Evolutionary conservation across 2,888 invertebrate genomes (phyloP), one percentile per base, ranked within the genome.

Genomic region (Sturmia bella): DNA sequence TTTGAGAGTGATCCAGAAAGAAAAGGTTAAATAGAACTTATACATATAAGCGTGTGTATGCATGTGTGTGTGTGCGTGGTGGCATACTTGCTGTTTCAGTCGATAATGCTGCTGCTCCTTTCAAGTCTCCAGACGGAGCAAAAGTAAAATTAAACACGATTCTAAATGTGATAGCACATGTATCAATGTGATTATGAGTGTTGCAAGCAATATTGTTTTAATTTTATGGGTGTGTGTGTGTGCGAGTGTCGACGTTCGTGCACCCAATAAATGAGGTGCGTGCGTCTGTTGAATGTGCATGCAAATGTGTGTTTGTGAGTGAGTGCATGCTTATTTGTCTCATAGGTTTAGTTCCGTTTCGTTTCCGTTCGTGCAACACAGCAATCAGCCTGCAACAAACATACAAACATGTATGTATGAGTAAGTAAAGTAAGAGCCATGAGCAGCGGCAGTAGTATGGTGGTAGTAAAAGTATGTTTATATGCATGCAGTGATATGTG

Each of bases 391-490:
- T n/a, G n/a, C 11, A 61, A 24, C 12, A 24, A n/a, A n/a, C n/a
- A 32, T 13, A 13, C 5, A 52, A 15, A 43, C 6, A 2, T n/a
- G 3, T 17, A 5, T 45, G n/a, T 13, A 37, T 27, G 6, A 4
- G 27, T 27, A 27, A 3, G 17, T 37, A 37, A 54, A 64, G 84
- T 85, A 86, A 77, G 69, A 64, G 85, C 86, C 83, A 84, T 87
- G 86, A 87, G 86, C 84, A 43, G 59, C 45, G 57, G 69, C 59
- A 54, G 37, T 50, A 73, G 77, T n/a, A n/a, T 57, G 50, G 59
- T 43, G 9, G 52, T 73, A 41, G 43, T 21, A 37, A 52, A 57
- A 68, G n/a, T n/a, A n/a, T n/a, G n/a, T n/a, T n/a, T n/a, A n/a
- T n/a, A n/a, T n/a, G n/a, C n/a, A n/a, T n/a, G 32, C 21, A 43